These are phyloP conservation scores for Netelia fuscicornis DNA, from an alignment of 2,888 invertebrate species.

Conservation along the genomic window DNA sequence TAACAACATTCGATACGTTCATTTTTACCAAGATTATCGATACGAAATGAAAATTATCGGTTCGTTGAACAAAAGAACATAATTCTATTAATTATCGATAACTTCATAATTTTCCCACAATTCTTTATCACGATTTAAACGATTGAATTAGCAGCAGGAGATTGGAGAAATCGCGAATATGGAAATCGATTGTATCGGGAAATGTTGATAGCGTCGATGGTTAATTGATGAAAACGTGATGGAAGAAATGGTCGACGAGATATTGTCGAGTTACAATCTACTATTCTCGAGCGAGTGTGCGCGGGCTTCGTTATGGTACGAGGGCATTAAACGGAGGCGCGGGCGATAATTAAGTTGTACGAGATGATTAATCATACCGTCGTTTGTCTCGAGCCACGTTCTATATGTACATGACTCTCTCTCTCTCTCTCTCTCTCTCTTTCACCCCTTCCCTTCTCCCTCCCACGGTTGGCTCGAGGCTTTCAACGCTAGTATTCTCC, in stretches of 20 bases:
- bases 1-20: no score
- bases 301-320: slow-evolving; percentile 44
- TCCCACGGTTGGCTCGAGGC: slow-evolving; percentile 42
- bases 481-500: slow-evolving; percentile 54
- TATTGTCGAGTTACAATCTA: background rate
- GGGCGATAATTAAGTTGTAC: slow-evolving; percentile 79
- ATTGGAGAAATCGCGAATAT: background rate
- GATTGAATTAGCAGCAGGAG: background rate
- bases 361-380: slow-evolving; percentile 76
- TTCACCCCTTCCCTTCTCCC: background rate
- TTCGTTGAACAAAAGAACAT: no score
- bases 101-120: no score
- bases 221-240: background rate
- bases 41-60: no score
- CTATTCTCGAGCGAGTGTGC: background rate
- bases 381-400: slow-evolving; percentile 55
- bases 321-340: slow-evolving; percentile 62
- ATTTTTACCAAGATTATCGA: no score
- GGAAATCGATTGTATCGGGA: background rate
- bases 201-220: background rate
- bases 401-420: slow-evolving; percentile 47
- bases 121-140: no score
- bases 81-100: no score
- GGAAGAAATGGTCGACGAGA: background rate
- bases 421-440: slow-evolving; percentile 19